These are phyloP conservation scores for Caenorhabditis panamensis DNA, from an alignment of 2,888 invertebrate genomes.

Conservation along the genomic window DNA sequence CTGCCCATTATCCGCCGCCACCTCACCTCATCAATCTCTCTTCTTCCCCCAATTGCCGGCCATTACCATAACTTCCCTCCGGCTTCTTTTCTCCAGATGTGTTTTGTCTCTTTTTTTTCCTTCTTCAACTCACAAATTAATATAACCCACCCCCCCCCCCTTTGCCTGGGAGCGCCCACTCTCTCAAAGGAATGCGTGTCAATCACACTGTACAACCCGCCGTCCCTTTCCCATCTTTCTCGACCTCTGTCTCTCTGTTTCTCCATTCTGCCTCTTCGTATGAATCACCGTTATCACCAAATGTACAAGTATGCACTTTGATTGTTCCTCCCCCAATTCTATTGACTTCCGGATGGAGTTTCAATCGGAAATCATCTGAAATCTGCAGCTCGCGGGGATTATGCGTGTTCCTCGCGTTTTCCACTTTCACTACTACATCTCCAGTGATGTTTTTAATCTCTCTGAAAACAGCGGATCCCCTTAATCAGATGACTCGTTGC, in stretches of 20 bases:
- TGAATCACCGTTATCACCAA: constrained; percentile 42
- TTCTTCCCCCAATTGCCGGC: constrained; percentile 30
- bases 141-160: too few relatives aligned
- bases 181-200: constrained; percentile 26
- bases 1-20: constrained; percentile 23
- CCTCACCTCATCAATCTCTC: constrained; percentile 47
- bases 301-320: background rate
- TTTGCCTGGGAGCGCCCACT: background rate
- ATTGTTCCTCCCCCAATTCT: constrained; percentile 18
- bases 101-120: background rate
- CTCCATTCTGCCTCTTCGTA: constrained; percentile 4
- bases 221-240: constrained; percentile 13
- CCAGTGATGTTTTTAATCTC: constrained; percentile 26
- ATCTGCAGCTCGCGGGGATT: background rate
- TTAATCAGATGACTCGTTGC: constrained; percentile 36
- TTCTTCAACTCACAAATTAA: background rate
- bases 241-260: constrained; percentile 22
- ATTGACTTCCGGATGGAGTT: background rate
- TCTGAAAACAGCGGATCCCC: background rate
- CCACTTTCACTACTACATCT: background rate
- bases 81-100: constrained; percentile 10
- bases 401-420: background rate
- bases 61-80: constrained; percentile 23
- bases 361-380: background rate
- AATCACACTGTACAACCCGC: constrained; percentile 28